Base-by-base conservation (phyloP, 2,797 vertebrate genomes). In the Diplodus puntazzo region DNA sequence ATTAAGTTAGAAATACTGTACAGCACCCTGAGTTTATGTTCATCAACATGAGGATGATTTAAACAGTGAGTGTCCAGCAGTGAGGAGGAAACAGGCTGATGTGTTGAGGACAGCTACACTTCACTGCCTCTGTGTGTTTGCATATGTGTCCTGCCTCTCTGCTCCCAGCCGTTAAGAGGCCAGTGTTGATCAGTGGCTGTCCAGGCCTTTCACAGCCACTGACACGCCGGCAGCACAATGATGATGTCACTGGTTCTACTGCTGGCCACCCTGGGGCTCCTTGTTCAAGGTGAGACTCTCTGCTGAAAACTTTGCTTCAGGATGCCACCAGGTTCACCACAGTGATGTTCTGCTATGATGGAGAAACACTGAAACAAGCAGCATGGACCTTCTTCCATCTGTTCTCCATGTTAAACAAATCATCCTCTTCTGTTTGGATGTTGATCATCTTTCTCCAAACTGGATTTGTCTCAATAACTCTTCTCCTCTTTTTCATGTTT, bases 181-280 rank as follows among this genome's bases (percentile, higher is more conserved):
- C 67, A 49, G 43, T 65, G 53, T 53, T 70, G 66, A 64, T 75
- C 65, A 59, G 50, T 62, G 75, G 25, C 17, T 77, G 66, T 70
- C 39, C 74, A 69, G 66, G 57, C 39, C 65, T 61, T 69, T 69
- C 59, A 53, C 21, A 53, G 52, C 21, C 52, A 53, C 52, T 23
- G 52, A 53, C 52, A 53, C 63, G 12, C 70, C 50, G n/a, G 25
- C 69, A 82, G 52, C 57, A 82, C 55, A 65, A 71, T 55, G 54
- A 83, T 74, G 76, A 83, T 62, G 61, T 53, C 69, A 60, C 66
- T 67, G 60, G 30, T 48, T 79, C 62, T 71, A 50, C 75, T 83
- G 75, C 81, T 83, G 71, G 61, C 53, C 20, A 66, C 61, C 52
- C 52, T 53, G 52, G 52, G 52, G 52, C 52, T 53, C 52, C 5